These are phyloP conservation scores for Cheirogaleus major DNA, from an alignment of 2,797 vertebrate species.

Conservation along the genomic window DNA sequence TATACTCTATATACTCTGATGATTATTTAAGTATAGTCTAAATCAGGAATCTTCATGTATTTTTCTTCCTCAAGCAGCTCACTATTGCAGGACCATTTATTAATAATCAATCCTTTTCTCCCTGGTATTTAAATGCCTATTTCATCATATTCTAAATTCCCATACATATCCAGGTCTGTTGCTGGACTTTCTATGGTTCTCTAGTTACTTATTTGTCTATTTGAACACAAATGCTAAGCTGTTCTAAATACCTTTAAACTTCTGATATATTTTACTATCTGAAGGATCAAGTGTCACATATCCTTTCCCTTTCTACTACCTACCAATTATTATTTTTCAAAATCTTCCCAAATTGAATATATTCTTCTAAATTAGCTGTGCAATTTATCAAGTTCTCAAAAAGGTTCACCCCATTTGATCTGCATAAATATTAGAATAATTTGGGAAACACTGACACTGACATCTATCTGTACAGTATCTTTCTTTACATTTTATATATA, in stretches of 20 bases:
- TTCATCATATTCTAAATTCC: conserved; percentile 44
- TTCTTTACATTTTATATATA: neutral
- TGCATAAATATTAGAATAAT: conserved; percentile 5
- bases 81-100: neutral
- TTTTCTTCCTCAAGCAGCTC: neutral
- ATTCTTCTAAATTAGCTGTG: conserved; percentile 19
- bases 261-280: neutral
- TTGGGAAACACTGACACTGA: neutral
- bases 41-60: neutral
- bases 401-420: neutral
- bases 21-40: neutral
- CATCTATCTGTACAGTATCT: neutral
- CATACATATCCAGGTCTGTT: neutral
- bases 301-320: neutral
- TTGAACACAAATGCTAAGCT: conserved; percentile 12
- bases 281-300: neutral
- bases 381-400: neutral
- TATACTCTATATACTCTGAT: neutral
- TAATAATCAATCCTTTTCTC: neutral
- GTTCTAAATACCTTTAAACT: conserved; percentile 4
- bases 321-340: neutral
- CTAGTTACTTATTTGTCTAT: neutral
- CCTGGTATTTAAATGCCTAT: neutral
- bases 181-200: neutral
- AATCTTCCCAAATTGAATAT: neutral